Evolutionary conservation across 2,113 vertebrate species (phyloP).

Genomic region (Percopsis transmontana): DNA sequence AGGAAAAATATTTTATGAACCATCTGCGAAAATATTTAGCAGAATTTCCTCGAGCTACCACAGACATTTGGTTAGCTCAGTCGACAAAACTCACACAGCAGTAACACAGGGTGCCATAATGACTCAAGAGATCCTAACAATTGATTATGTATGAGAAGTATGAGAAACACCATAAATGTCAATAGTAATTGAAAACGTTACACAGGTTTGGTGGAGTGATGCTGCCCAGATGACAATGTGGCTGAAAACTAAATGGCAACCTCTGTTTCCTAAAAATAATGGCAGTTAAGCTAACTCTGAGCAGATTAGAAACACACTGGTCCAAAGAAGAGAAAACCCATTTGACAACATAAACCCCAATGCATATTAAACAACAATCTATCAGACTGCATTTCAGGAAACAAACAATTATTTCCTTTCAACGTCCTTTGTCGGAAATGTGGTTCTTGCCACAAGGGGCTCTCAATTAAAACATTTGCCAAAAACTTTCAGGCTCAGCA

Average conservation of each 20-base stretch:
- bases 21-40: slow-evolving; percentile 59
- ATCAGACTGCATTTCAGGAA: slow-evolving; percentile 48
- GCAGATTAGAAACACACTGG: slow-evolving; percentile 47
- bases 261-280: slow-evolving; percentile 53
- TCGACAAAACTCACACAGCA: slow-evolving; percentile 26
- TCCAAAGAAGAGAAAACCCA: slow-evolving; percentile 39
- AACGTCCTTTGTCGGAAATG: slow-evolving; percentile 47
- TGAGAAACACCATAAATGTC: slow-evolving; percentile 51
- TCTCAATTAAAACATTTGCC: slow-evolving; percentile 51
- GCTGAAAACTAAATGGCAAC: slow-evolving; percentile 44
- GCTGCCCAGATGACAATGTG: slow-evolving; percentile 60
- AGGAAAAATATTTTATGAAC: slow-evolving; percentile 47
- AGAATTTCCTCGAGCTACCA: slow-evolving; percentile 54
- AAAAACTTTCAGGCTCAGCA: background rate
- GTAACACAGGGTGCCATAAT: slow-evolving; percentile 16
- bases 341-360: slow-evolving; percentile 60
- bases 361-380: slow-evolving; percentile 50
- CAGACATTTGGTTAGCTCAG: slow-evolving; percentile 50
- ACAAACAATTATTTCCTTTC: slow-evolving; percentile 55
- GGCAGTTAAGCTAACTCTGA: slow-evolving; percentile 40
- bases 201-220: slow-evolving; percentile 47
- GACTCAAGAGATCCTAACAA: slow-evolving; percentile 31
- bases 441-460: slow-evolving; percentile 38
- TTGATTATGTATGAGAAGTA: slow-evolving; percentile 46
- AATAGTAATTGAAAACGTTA: slow-evolving; percentile 40